Base-by-base conservation (phyloP, 2,113 vertebrate genomes). In the Rhynchopsitta pachyrhyncha region DNA sequence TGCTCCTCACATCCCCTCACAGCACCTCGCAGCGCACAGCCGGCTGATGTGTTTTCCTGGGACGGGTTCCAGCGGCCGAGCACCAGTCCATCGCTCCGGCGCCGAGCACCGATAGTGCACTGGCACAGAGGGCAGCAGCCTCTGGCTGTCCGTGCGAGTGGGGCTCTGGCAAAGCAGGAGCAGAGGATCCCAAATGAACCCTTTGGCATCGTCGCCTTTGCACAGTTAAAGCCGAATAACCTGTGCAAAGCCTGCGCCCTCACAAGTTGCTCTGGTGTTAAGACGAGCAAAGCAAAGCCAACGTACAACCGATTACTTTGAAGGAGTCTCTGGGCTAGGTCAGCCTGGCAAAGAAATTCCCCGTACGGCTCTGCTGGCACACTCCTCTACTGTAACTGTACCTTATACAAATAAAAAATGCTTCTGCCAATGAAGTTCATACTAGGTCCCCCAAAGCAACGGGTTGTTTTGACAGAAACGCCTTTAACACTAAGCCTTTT, bases 341-440 rank as follows among this genome's bases (percentile, higher is more conserved):
- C 95, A 96, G 95, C 95, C 95, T 95, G 94, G 92, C 93, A 93
- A 79, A 79, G 88, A 90, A 94, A 93, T 78, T 50, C 93, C 73
- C 83, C 42, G 60, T 83, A 88, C 90, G 6, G 90, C 68, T 95
- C 83, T 96, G 90, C 92, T 96, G 92, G 95, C 96, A 97, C 93
- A 96, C 80, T 64, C 5, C 67, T 78, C 81, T 9, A 82, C 95
- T 94, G 95, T 92, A 93, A 94, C 92, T 96, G 92, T 95, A 96
- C 93, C 96, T 97, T 94, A 64, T 74, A 95, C 94, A 93, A 97
- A 95, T 94, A 97, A 97, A 96, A 95, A 96, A 88, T 85, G 88
- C 86, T 97, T 97, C 91, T 96, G 96, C 93, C 95, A 96, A 89
- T 97, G 90, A 96, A 96, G 94, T 96, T 97, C 95, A 96, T 95